These are phyloP conservation scores for Cossypha dichroa DNA, from an alignment of 2,797 vertebrate species.

Conservation along the genomic window DNA sequence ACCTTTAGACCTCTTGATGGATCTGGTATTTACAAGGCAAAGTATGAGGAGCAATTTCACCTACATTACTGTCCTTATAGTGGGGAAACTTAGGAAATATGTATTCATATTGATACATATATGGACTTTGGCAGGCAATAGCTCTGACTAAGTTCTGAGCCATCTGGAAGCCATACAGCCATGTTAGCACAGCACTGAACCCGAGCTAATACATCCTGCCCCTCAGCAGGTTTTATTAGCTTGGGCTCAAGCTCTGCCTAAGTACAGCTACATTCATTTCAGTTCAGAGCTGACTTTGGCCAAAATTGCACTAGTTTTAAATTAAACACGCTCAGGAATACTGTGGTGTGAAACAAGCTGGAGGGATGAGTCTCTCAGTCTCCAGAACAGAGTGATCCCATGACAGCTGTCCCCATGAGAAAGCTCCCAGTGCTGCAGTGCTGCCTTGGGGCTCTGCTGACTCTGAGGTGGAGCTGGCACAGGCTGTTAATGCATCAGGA, in stretches of 20 bases:
- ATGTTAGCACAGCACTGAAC: constrained; percentile 64
- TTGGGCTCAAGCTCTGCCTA: constrained; percentile 43
- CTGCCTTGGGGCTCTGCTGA: neutral
- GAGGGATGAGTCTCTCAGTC: neutral
- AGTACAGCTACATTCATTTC: constrained; percentile 33
- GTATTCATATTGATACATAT: neutral
- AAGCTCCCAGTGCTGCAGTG: neutral
- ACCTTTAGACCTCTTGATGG: neutral
- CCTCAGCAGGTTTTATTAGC: constrained; percentile 69
- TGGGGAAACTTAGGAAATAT: neutral
- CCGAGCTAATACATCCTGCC: constrained; percentile 57
- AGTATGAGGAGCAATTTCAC: neutral
- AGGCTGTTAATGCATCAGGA: neutral
- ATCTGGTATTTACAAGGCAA: neutral
- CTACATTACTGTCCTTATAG: neutral
- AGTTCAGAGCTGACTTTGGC: constrained; percentile 54
- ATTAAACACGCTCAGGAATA: neutral
- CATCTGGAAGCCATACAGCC: constrained; percentile 65
- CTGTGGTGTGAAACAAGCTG: neutral
- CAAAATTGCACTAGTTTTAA: constrained; percentile 6
- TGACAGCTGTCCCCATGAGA: neutral
- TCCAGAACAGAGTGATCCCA: neutral
- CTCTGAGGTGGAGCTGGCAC: neutral
- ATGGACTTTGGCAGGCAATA: constrained; percentile 33
- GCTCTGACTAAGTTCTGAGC: constrained; percentile 26